Percentiles rank a stretch among this genome's conserved stretches.
phyloP scores from a whole-genome alignment of 2,888 invertebrate genomes.

The Eustalomyia histrio region DNA sequence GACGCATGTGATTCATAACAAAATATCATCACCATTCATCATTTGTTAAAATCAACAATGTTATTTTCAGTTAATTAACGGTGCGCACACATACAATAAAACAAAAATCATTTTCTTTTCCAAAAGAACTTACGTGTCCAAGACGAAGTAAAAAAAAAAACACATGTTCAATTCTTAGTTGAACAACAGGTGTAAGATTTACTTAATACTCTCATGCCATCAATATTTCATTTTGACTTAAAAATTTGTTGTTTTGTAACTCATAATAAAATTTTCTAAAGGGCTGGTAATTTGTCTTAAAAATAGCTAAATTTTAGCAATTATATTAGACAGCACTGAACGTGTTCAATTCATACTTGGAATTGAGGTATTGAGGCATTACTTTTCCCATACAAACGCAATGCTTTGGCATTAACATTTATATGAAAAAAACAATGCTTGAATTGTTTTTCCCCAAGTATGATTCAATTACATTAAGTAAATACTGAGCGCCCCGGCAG shows the following conservation, averaged over 20 bases:
- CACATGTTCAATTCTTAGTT: slow-evolving; percentile 36
- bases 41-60: slow-evolving; percentile 2
- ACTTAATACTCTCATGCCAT: slow-evolving; percentile 52
- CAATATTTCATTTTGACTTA: not conserved
- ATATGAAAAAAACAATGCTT: too few relatives aligned
- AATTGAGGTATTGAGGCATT: too few relatives aligned
- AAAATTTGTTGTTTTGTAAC: not conserved
- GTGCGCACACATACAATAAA: not conserved
- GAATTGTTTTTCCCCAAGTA: too few relatives aligned
- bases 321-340: too few relatives aligned
- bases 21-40: not conserved
- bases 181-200: slow-evolving; percentile 53
- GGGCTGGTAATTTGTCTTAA: not conserved
- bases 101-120: not conserved
- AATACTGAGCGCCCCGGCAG: too few relatives aligned
- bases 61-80: not conserved
- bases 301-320: not conserved
- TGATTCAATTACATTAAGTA: too few relatives aligned
- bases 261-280: not conserved
- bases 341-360: too few relatives aligned
- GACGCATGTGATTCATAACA: not conserved
- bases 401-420: too few relatives aligned
- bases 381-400: too few relatives aligned
- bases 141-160: slow-evolving; percentile 23
- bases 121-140: too few relatives aligned